These are phyloP conservation scores for Mamestra configurata DNA, from an alignment of 1,140 invertebrate genomes.

Conservation along the genomic window DNA sequence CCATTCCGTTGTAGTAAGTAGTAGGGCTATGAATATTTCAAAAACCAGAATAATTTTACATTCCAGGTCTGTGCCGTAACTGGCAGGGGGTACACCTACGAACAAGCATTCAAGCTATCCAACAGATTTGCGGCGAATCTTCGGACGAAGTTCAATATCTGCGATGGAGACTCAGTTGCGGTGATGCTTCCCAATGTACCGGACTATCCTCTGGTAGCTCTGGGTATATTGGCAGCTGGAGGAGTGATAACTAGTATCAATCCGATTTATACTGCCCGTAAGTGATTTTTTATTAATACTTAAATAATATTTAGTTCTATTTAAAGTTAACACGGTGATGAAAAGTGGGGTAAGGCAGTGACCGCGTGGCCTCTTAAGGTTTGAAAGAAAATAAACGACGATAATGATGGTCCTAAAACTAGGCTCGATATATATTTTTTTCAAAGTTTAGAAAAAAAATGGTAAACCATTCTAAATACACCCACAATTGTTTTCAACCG, in stretches of 20 bases:
- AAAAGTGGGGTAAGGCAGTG: too few species aligned
- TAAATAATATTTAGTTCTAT: neutral
- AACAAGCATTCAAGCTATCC: conserved; percentile 89
- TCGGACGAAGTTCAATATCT: conserved; percentile 90
- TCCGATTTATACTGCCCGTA: conserved; percentile 94
- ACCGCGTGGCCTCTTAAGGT: too few species aligned
- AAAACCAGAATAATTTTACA: neutral
- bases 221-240: conserved; percentile 92
- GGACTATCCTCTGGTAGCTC: conserved; percentile 91
- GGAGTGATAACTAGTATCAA: conserved; percentile 93
- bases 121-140: conserved; percentile 92
- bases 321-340: too few species aligned
- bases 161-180: conserved; percentile 92
- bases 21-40: neutral
- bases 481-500: too few species aligned
- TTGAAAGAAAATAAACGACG: too few species aligned
- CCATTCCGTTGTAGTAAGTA: too few species aligned
- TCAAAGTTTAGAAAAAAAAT: too few species aligned
- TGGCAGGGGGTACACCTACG: conserved; percentile 92
- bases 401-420: too few species aligned
- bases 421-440: too few species aligned
- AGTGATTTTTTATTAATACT: conserved; percentile 57
- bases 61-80: conserved; percentile 92
- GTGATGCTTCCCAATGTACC: conserved; percentile 93
- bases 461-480: too few species aligned